A percentile compares a stretch with the other conserved stretches of the same genome.
Conservation (phyloP, 2,888 invertebrate species). For the Melangyna quadrimaculata region DNA sequence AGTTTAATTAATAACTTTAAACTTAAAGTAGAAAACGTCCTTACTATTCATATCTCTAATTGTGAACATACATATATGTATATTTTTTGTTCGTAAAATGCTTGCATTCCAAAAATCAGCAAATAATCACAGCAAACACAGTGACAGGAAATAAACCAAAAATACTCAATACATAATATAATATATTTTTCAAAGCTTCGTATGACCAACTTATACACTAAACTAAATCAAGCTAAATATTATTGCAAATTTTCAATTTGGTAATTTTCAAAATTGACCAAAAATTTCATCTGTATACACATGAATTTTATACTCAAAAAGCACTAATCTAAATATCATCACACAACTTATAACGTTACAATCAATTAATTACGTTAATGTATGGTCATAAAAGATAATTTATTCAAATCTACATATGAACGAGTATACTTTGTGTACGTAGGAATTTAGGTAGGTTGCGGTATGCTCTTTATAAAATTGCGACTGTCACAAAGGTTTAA, state of each 20-base stretch:
- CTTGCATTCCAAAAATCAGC: no score
- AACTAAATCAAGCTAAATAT: neutral
- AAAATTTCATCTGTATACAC: neutral
- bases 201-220: no score
- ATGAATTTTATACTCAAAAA: neutral
- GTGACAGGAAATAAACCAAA: no score
- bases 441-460: neutral
- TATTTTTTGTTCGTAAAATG: no score
- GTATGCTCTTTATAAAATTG: neutral
- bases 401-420: neutral
- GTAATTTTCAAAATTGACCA: neutral
- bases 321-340: conserved; percentile 21
- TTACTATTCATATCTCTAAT: no score
- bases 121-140: no score
- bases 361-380: conserved; percentile 34
- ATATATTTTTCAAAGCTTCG: no score
- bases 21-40: no score
- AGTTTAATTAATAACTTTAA: no score
- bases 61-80: no score
- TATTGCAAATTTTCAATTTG: neutral
- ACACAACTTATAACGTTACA: conserved; percentile 20
- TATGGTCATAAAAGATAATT: conserved; percentile 17
- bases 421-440: neutral
- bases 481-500: conserved; percentile 25
- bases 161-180: no score